Percentiles rank a stretch among this genome's conserved stretches.
Conservation (phyloP, 2,888 invertebrate species). For the Augochlorella aurata region DNA sequence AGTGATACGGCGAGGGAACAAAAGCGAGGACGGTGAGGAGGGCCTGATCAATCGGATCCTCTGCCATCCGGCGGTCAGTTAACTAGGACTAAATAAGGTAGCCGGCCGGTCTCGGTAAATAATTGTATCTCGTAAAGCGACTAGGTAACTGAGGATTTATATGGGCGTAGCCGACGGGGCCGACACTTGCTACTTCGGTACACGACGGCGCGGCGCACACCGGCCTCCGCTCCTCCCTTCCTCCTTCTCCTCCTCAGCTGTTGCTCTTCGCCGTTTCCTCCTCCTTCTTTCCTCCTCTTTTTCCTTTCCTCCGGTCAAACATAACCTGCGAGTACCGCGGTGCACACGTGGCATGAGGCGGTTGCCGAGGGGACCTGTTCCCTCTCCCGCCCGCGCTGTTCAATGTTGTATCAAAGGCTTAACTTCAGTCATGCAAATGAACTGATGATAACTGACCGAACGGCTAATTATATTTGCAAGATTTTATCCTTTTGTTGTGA, state of each 20-base stretch:
- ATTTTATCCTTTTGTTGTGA: slow-evolving; percentile 38
- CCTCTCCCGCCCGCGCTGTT: slow-evolving; percentile 7
- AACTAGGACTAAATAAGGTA: slow-evolving; percentile 77
- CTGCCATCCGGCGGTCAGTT: slow-evolving; percentile 69
- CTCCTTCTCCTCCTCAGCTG: slow-evolving; percentile 8
- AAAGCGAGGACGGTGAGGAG: slow-evolving; percentile 45
- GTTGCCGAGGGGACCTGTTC: slow-evolving; percentile 36
- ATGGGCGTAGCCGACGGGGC: slow-evolving; percentile 75
- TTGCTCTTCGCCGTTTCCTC: slow-evolving; percentile 26
- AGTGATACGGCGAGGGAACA: slow-evolving; percentile 49
- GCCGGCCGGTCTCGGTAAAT: slow-evolving; percentile 70
- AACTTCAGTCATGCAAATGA: slow-evolving; percentile 59
- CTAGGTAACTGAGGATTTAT: slow-evolving; percentile 76
- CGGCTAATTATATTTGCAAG: slow-evolving; percentile 44
- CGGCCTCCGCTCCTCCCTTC: slow-evolving; percentile 46
- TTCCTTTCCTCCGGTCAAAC: slow-evolving; percentile 51
- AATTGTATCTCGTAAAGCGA: slow-evolving; percentile 76
- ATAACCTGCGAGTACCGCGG: slow-evolving; percentile 52
- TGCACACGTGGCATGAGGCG: slow-evolving; percentile 62
- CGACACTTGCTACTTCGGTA: slow-evolving; percentile 73
- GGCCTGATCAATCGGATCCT: slow-evolving; percentile 68
- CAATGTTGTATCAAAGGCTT: slow-evolving; percentile 52
- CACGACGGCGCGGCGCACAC: slow-evolving; percentile 56
- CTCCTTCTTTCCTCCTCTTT: slow-evolving; percentile 18
- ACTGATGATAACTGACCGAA: slow-evolving; percentile 41